Evolutionary conservation across 2,888 invertebrate species (phyloP).

Genomic region (Cosmopolites sordidus): DNA sequence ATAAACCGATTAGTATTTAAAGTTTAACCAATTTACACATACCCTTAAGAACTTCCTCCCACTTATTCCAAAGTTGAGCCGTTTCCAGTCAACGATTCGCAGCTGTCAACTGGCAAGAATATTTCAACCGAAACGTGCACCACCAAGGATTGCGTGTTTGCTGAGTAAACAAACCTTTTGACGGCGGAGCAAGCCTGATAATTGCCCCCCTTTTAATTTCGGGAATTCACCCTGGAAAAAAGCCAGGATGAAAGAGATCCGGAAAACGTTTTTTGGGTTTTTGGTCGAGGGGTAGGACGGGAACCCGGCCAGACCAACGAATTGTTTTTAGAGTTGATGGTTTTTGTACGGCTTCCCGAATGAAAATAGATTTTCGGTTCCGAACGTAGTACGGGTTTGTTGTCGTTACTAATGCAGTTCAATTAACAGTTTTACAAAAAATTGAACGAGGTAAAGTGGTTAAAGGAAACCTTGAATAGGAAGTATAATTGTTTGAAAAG

Average conservation of each 20-base stretch:
- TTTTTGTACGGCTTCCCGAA: not conserved
- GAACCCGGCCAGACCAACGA: no score
- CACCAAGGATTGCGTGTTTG: conserved; percentile 7
- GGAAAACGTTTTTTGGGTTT: no score
- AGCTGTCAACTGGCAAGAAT: conserved; percentile 8
- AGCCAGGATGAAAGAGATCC: no score
- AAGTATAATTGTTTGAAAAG: no score
- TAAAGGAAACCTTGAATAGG: no score
- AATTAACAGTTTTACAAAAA: not conserved
- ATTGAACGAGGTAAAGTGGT: not conserved
- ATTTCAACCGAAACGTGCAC: conserved; percentile 1
- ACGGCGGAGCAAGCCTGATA: not conserved
- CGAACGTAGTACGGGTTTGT: not conserved
- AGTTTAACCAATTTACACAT: no score
- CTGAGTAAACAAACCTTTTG: conserved; percentile 3
- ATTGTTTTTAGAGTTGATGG: not conserved
- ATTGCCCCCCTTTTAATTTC: conserved; percentile 4
- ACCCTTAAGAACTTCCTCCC: no score
- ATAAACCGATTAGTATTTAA: no score
- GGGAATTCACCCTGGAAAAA: no score
- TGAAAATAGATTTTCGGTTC: not conserved
- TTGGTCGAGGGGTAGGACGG: no score
- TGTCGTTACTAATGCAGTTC: not conserved
- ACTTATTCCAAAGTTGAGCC: conserved; percentile 1
- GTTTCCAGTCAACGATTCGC: conserved; percentile 3